These are phyloP conservation scores for Tapera naevia DNA, from an alignment of 2,797 vertebrate genomes.

Conservation along the genomic window DNA sequence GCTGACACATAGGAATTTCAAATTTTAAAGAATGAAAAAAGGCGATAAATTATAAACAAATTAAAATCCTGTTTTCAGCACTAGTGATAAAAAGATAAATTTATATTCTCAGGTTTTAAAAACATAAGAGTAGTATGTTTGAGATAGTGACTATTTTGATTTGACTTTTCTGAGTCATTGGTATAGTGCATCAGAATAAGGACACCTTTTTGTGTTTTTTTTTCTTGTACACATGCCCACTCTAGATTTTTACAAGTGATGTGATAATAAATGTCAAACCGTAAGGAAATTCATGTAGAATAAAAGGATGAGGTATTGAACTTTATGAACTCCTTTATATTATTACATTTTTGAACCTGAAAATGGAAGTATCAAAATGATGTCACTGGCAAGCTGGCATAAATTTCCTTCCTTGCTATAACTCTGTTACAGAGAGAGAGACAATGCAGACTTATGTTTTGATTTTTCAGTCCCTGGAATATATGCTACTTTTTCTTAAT, in stretches of 20 bases:
- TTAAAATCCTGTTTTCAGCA: not conserved
- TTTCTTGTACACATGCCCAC: not conserved
- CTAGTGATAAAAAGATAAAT: not conserved
- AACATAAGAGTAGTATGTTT: not conserved
- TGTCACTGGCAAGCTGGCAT: not conserved
- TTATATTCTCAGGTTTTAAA: not conserved
- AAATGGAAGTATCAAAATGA: not conserved
- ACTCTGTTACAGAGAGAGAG: not conserved
- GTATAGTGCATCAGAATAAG: not conserved
- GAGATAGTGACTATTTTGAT: not conserved
- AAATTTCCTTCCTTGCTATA: not conserved
- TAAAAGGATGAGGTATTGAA: not conserved
- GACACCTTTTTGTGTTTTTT: not conserved
- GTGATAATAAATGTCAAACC: not conserved
- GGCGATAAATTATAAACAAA: not conserved
- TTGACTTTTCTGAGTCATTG: not conserved
- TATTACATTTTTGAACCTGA: not conserved
- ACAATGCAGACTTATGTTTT: not conserved
- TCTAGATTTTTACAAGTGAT: not conserved
- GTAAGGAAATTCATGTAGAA: not conserved
- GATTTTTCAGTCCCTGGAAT: not conserved
- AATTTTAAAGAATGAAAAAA: not conserved
- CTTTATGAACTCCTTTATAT: not conserved
- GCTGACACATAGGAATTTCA: not conserved
- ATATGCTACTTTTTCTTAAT: not conserved